Evolutionary conservation across 2,113 vertebrate genomes (phyloP).

Genomic region (Apteryx mantelli): DNA sequence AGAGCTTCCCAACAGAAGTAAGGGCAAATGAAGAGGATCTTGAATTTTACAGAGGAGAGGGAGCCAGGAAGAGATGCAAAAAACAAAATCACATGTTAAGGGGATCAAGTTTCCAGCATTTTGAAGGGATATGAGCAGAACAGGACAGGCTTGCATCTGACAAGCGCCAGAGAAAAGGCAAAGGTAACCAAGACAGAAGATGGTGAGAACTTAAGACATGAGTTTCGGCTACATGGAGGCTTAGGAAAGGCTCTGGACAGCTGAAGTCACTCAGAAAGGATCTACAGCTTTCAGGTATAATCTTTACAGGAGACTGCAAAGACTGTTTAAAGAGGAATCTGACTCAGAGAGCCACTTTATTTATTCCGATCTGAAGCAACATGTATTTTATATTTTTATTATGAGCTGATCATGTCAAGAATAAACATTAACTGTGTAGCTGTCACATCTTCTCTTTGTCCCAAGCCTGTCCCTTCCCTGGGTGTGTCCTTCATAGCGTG

Average conservation of each 20-base stretch:
- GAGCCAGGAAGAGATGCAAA: not conserved
- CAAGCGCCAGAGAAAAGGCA: not conserved
- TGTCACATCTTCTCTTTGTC: constrained; percentile 3
- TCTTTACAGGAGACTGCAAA: not conserved
- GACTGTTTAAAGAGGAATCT: not conserved
- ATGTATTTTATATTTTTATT: not conserved
- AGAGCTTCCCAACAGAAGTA: not conserved
- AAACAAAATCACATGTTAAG: not conserved
- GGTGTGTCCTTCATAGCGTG: not conserved
- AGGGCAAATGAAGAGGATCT: not conserved
- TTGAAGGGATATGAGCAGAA: not conserved
- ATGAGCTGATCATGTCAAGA: not conserved
- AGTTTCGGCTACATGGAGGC: not conserved
- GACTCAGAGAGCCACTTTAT: not conserved
- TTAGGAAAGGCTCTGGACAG: not conserved
- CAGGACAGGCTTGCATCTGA: not conserved
- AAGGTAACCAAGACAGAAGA: not conserved
- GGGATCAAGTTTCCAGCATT: not conserved
- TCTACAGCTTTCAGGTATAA: not conserved
- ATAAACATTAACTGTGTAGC: not conserved
- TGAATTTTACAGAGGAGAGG: not conserved
- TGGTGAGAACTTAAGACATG: not conserved
- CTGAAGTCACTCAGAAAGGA: not conserved
- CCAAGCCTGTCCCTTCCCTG: not conserved
- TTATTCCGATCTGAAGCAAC: not conserved